Evolutionary conservation across 1,140 invertebrate genomes (phyloP), one percentile per base, ranked within the genome.

Genomic region (Neomicropteryx cornuta): DNA sequence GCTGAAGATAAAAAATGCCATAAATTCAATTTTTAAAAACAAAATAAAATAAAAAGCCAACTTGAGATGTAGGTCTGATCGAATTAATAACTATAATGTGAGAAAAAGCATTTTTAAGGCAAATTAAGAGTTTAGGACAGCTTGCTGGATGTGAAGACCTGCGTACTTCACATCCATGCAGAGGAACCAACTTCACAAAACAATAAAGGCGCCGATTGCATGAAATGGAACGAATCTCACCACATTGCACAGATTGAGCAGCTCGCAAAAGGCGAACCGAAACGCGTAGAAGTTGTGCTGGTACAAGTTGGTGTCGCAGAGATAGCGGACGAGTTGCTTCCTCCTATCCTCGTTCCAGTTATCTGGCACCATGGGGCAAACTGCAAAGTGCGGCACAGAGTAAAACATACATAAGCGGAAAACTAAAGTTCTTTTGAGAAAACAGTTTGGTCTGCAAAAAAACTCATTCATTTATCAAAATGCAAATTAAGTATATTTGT

Each of bases 211-310:
- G n/a, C n/a, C n/a, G n/a, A n/a, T n/a, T n/a, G n/a, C n/a, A n/a
- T n/a, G n/a, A n/a, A n/a, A n/a, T n/a, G n/a, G n/a, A n/a, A n/a
- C n/a, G n/a, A n/a, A n/a, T n/a, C 73, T 72, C 56, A 79, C 75
- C 45, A 75, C 74, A 62, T 83, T 84, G 3, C 66, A 27, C 34
- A 85, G 70, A 53, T 84, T 84, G 11, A 84, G 58, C 10, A 81
- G 34, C 58, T 88, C 83, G 55, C 81, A 86, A 18, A 82, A 55
- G 13, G 77, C 69, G 55, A 75, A 85, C 33, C 76, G 69, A 19
- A 74, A 54, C 6, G 76, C 75, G 52, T 83, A 85, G 44, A 75
- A 71, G 38, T 81, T 78, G 49, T 82, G 77, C 4, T 70, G 64
- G 33, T 75, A 66, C 28, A 68, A 64, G 37, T 72, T 71, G 23